Conservation (phyloP, 1,140 invertebrate species). For the Drosophila tani region DNA sequence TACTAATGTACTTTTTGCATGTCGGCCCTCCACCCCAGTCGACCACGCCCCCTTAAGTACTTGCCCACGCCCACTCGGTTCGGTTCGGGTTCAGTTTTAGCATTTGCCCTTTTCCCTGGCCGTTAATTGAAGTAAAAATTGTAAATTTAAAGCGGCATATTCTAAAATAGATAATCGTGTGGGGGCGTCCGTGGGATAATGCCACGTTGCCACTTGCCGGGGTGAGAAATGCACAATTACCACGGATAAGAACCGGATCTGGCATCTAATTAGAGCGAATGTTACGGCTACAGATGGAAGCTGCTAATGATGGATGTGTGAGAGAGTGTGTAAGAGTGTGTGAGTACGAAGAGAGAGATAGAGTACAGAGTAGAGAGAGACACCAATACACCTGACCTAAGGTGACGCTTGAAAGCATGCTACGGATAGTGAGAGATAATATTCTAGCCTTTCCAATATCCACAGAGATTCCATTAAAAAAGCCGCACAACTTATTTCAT, state of each 20-base stretch:
- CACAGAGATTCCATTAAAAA: slow-evolving; percentile 59
- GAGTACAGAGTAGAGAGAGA: slow-evolving; percentile 8
- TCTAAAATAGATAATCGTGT: slow-evolving; percentile 59
- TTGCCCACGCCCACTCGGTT: slow-evolving; percentile 20
- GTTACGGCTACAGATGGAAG: slow-evolving; percentile 37
- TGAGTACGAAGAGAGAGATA: slow-evolving; percentile 9
- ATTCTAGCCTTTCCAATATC: slow-evolving; percentile 28
- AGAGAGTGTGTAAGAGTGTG: not conserved
- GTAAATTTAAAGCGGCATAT: slow-evolving; percentile 49
- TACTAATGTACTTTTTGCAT: slow-evolving; percentile 76
- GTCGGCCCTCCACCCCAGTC: slow-evolving; percentile 2
- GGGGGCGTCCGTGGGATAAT: not conserved
- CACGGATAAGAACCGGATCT: slow-evolving; percentile 19
- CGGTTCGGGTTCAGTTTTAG: slow-evolving; percentile 21
- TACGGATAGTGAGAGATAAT: slow-evolving; percentile 60
- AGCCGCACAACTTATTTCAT: slow-evolving; percentile 74
- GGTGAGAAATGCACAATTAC: slow-evolving; percentile 27
- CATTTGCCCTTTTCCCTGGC: slow-evolving; percentile 34
- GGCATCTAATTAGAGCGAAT: slow-evolving; percentile 56
- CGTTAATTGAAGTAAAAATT: slow-evolving; percentile 54
- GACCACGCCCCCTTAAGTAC: slow-evolving; percentile 30
- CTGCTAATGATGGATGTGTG: slow-evolving; percentile 30
- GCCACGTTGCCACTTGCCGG: not conserved
- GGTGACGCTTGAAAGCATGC: slow-evolving; percentile 74
- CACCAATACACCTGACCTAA: slow-evolving; percentile 47